A percentile compares a stretch with the other conserved stretches of the same genome.
phyloP scores from a whole-genome alignment of 2,797 vertebrate genomes.

The Xerus rutilus region DNA sequence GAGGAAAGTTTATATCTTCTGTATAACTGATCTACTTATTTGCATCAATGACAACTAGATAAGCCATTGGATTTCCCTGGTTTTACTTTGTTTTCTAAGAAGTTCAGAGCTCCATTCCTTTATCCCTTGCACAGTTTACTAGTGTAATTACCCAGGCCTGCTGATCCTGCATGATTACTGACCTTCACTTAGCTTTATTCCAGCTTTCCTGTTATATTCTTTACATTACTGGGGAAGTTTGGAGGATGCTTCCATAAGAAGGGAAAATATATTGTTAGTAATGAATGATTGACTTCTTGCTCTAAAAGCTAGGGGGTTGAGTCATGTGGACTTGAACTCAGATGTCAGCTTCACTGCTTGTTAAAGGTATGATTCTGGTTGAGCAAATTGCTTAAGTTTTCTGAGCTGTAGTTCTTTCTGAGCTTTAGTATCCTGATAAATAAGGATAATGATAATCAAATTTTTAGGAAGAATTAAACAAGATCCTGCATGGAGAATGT shows the following conservation, averaged over 20 bases:
- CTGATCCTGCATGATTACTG: neutral
- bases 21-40: neutral
- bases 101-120: neutral
- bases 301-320: neutral
- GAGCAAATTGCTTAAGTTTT: slow-evolving; percentile 22
- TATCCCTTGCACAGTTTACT: neutral
- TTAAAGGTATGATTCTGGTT: neutral
- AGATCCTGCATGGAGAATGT: neutral
- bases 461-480: neutral
- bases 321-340: neutral
- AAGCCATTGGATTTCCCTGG: neutral
- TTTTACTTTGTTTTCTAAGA: neutral
- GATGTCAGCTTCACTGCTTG: neutral
- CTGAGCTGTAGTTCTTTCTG: neutral
- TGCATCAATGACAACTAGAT: neutral
- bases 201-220: neutral
- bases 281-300: neutral
- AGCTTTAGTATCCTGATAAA: neutral
- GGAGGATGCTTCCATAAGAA: neutral
- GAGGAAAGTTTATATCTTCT: neutral
- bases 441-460: slow-evolving; percentile 1
- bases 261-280: neutral
- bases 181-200: slow-evolving; percentile 14
- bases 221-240: neutral
- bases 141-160: neutral